phyloP scores from a whole-genome alignment of 2,888 invertebrate species.

The Therioaphis trifolii region DNA sequence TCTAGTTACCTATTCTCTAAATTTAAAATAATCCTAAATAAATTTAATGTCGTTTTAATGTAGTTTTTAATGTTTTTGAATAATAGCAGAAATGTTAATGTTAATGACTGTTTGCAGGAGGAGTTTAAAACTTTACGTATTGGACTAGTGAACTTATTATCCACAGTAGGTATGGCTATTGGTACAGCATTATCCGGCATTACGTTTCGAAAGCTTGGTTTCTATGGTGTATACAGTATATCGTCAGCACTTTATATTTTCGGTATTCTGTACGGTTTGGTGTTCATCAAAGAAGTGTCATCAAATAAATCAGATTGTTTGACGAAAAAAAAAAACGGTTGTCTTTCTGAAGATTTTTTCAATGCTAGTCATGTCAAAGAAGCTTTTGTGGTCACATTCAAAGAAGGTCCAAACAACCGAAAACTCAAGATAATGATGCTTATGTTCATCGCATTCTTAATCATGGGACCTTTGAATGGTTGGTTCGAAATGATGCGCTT shows the following conservation, averaged over 20 bases:
- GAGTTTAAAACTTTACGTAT: constrained; percentile 86
- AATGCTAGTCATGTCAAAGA: constrained; percentile 81
- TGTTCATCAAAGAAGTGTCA: constrained; percentile 75
- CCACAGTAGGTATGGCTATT: constrained; percentile 87
- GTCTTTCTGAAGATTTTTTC: constrained; percentile 78
- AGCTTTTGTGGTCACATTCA: constrained; percentile 85
- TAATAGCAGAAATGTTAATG: no score
- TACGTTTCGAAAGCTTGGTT: constrained; percentile 70
- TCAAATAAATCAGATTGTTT: constrained; percentile 11
- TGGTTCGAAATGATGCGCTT: constrained; percentile 69
- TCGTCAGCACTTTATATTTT: constrained; percentile 80
- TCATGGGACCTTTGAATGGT: constrained; percentile 88
- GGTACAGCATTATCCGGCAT: constrained; percentile 89
- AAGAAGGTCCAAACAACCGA: constrained; percentile 79
- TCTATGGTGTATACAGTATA: constrained; percentile 85
- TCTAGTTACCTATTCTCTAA: no score
- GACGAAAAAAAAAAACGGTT: constrained; percentile 46
- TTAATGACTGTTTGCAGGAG: constrained; percentile 68
- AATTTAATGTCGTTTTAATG: no score
- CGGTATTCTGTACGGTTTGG: constrained; percentile 80
- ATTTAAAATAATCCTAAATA: no score
- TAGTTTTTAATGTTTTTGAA: no score
- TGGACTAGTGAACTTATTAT: constrained; percentile 88
- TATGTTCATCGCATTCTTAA: constrained; percentile 85
- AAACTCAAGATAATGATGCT: constrained; percentile 80